Percentiles rank a stretch among this genome's conserved stretches.
phyloP scores from a whole-genome alignment of 2,888 invertebrate species.

The Chrysina gloriosa region DNA sequence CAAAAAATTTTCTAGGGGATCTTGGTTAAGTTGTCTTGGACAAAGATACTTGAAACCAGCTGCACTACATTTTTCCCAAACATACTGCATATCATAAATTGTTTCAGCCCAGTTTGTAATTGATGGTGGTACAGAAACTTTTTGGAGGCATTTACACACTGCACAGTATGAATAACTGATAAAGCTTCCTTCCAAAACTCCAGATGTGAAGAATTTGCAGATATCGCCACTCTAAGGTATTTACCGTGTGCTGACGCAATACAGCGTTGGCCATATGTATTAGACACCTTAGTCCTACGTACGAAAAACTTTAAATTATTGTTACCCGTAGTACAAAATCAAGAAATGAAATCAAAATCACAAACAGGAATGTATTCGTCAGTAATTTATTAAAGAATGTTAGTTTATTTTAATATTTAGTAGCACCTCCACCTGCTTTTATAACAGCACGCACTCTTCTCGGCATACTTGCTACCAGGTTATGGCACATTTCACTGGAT shows the following conservation, averaged over 20 bases:
- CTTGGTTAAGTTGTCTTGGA: slow-evolving; percentile 45
- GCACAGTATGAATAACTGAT: slow-evolving; percentile 31
- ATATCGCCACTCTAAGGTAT: slow-evolving; percentile 21
- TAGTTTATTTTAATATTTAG: too few species aligned
- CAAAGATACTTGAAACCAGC: slow-evolving; percentile 5
- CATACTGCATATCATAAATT: neutral
- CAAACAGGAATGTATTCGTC: too few species aligned
- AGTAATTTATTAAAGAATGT: too few species aligned
- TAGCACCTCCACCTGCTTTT: too few species aligned
- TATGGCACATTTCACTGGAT: too few species aligned
- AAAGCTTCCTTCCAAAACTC: slow-evolving; percentile 42
- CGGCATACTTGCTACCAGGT: too few species aligned
- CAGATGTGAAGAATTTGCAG: slow-evolving; percentile 32
- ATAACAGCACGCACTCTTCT: too few species aligned
- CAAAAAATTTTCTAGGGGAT: slow-evolving; percentile 46
- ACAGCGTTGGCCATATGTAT: too few species aligned
- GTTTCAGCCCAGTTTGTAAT: slow-evolving; percentile 16
- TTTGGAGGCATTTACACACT: slow-evolving; percentile 1
- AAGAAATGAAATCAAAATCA: too few species aligned
- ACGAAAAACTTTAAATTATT: too few species aligned
- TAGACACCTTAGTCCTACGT: too few species aligned
- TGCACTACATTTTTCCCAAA: slow-evolving; percentile 1
- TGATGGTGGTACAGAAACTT: slow-evolving; percentile 10
- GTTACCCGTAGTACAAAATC: too few species aligned
- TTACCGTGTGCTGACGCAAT: neutral